Evolutionary conservation across 2,888 invertebrate species (phyloP), one percentile per base, ranked within the genome.

Genomic region (Lapara coniferarum): DNA sequence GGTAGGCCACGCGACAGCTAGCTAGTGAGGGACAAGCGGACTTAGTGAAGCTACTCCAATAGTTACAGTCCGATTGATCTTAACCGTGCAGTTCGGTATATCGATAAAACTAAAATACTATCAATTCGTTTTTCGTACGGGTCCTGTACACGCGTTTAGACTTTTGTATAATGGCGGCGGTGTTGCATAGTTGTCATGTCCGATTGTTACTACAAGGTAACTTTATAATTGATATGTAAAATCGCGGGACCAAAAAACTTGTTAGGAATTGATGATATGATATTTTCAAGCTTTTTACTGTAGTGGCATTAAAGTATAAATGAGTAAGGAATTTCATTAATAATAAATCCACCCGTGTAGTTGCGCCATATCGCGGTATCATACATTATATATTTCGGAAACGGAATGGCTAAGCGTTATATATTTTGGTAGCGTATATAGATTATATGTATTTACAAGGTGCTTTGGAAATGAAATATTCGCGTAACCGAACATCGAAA

Each of bases 11-110:
- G 84, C 83, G 83, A 78, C 89, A 85, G 79, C 90, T 90, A 90
- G 88, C 86, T 91, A 91, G 89, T 89, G 89, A 91, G 89, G 88
- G 85, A 85, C 91, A 86, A 89, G 89, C 82, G 89, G 91, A 90
- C 84, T 80, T 87, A 87, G 86, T 83, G 85, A 88, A 86, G 88
- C 87, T 81, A 86, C 87, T 25, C 10, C 66, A 6, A 69, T 55
- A 53, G 57, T 37, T 37, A 46, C 63, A 63, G 63, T 49, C 46
- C 63, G 19, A 49, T 63, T 63, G 63, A 63, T 63, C 63, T 63
- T 63, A 59, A 59, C 12, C 46, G 49, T 63, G 63, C 46, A 19
- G 49, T 63, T 49, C 63, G 63, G 63, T 4, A 46, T 44, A 13
- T 13, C 46, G 13, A 63, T 55, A 13, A 19, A 63, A 49, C 30